A percentile compares a stretch with the other conserved stretches of the same genome.
Conservation (phyloP, 2,113 vertebrate species). For the Hypocryptadius cinnamomeus region DNA sequence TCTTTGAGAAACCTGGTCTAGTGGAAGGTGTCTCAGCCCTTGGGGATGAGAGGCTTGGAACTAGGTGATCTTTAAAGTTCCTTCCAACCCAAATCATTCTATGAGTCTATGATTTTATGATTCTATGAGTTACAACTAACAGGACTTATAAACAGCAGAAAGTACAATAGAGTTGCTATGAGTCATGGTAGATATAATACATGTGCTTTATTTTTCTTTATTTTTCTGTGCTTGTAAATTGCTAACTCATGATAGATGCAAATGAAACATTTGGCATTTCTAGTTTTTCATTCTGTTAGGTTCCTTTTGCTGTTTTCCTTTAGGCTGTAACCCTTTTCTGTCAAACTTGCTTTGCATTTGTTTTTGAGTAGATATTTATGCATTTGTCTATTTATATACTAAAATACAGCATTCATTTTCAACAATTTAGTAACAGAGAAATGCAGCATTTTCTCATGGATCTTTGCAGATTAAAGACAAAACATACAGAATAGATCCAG, state of each 20-base stretch:
- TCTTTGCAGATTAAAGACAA: background rate
- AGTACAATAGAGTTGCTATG: conserved; percentile 11
- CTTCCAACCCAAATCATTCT: background rate
- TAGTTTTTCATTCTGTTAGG: background rate
- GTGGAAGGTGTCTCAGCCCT: background rate
- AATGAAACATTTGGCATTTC: conserved; percentile 29
- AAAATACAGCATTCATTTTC: background rate
- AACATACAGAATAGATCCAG: background rate
- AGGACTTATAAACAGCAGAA: background rate
- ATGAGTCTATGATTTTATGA: background rate
- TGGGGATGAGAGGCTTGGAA: background rate
- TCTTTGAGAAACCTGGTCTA: background rate
- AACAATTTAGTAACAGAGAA: background rate
- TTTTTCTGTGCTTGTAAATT: conserved; percentile 22
- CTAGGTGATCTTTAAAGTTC: background rate
- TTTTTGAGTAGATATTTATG: background rate
- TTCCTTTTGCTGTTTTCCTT: background rate
- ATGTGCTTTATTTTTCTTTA: background rate
- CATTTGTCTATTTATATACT: background rate
- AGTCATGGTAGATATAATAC: conserved; percentile 2
- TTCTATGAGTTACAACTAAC: background rate
- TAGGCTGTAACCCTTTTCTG: background rate
- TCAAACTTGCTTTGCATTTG: background rate
- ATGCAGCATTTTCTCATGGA: background rate
- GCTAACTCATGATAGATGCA: background rate